Evolutionary conservation across 2,888 invertebrate genomes (phyloP), one percentile per base, ranked within the genome.

Genomic region (Cerastoderma edule): DNA sequence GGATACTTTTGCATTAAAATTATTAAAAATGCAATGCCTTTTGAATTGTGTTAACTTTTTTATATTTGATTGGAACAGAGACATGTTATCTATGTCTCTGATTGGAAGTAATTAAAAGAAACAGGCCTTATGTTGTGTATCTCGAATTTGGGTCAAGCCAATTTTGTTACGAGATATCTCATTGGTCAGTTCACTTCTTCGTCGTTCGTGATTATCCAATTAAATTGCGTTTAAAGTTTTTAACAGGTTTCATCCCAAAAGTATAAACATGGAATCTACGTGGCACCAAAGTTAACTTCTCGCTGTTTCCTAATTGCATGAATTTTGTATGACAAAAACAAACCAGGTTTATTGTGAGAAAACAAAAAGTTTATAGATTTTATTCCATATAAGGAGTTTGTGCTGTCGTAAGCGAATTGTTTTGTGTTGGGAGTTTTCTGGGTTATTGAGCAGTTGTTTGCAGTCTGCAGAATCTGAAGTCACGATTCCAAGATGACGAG

Each of bases 401-500:
- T n/a, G n/a, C n/a, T n/a, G n/a, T n/a, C n/a, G n/a, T n/a, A n/a
- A n/a, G n/a, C n/a, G n/a, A n/a, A n/a, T n/a, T n/a, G n/a, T n/a
- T n/a, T n/a, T n/a, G n/a, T n/a, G n/a, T n/a, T n/a, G n/a, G n/a
- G n/a, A n/a, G n/a, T n/a, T n/a, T n/a, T n/a, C n/a, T n/a, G n/a
- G n/a, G n/a, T n/a, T n/a, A n/a, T n/a, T n/a, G n/a, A n/a, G n/a
- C n/a, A n/a, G 24, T 2, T 50, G 2, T 50, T 60, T 48, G 27
- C 10, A 60, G 13, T 24, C 24, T 24, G 16, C 2, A 60, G 3
- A 33, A 33, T 28, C 6, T 56, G 56, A 56, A 3, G 13, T 2
- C 2, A 16, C 13, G n/a, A 22, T 19, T 13, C 44, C 30, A 77
- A 44, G 19, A 87, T 87, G 87, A 77, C 85, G 16, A 85, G 82